Base-by-base conservation (phyloP, 2,888 invertebrate species). In the Scaeva pyrastri region DNA sequence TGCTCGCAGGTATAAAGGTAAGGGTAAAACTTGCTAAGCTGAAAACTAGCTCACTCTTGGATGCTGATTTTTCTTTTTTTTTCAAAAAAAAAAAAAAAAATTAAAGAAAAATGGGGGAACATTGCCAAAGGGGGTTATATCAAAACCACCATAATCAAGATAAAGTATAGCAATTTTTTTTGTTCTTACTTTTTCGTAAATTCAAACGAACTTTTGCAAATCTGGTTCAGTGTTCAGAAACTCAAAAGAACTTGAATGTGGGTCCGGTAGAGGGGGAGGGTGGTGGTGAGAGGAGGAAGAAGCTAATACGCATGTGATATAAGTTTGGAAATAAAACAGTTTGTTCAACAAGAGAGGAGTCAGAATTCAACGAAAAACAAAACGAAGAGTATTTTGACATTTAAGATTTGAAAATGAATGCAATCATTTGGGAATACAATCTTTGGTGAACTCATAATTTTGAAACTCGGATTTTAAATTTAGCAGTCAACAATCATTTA, bases 41-140 rank as follows among this genome's bases (percentile, higher is more conserved):
- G 56, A 23, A 55, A 76, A 76, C 71, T 45, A 72, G 58, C 81
- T 62, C 71, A 81, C 71, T 75, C 31, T 31, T 81, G 64, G 75
- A 75, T 50, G 75, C 48, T 43, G 75, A 68, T 60, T 60, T 58
- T 55, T 58, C 11, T 16, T 19, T 21, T 45, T 16, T 0, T 21
- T 62, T 23, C n/a, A n/a, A n/a, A n/a, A n/a, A n/a, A n/a, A n/a
- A n/a, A n/a, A n/a, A n/a, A n/a, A n/a, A n/a, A n/a, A n/a, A n/a
- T n/a, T n/a, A n/a, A n/a, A n/a, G n/a, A n/a, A n/a, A 50, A 56
- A 14, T 41, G 52, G 23, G n/a, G 21, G 45, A 64, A 66, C 21
- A n/a, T 48, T 45, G 48, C 56, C 56, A 5, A n/a, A 21, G 36
- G 36, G 39, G n/a, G 68, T 48, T 68, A n/a, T 23, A 23, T 12